A percentile compares a stretch with the other conserved stretches of the same genome.
These are phyloP conservation scores for Morone saxatilis DNA, from an alignment of 2,113 vertebrate genomes.

Conservation along the genomic window DNA sequence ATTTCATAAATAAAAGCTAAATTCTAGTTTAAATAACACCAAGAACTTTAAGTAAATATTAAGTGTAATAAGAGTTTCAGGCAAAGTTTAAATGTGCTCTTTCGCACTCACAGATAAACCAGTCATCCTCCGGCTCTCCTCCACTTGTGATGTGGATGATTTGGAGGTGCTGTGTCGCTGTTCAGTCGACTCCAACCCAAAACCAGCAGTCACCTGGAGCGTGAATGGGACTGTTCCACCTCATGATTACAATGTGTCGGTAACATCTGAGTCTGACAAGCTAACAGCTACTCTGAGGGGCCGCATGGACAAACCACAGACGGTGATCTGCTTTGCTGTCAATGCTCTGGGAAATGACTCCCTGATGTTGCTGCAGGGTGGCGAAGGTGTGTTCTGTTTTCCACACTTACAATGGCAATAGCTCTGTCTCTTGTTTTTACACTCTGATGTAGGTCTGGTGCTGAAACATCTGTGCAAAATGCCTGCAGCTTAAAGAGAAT, in stretches of 20 bases:
- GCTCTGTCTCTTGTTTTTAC: constrained; percentile 28
- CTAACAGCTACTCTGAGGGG: constrained; percentile 72
- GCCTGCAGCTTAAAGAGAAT: constrained; percentile 6
- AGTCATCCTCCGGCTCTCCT: constrained; percentile 65
- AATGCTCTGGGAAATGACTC: constrained; percentile 83
- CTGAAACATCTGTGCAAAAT: constrained; percentile 26
- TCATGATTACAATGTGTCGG: constrained; percentile 72
- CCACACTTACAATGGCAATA: not conserved
- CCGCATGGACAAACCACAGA: constrained; percentile 54
- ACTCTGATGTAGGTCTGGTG: not conserved
- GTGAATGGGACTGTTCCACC: constrained; percentile 77
- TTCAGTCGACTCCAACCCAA: constrained; percentile 82
- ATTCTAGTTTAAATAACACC: not conserved
- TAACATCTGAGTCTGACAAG: constrained; percentile 22
- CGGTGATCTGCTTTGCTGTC: constrained; percentile 79
- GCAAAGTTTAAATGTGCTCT: not conserved
- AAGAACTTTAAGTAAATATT: not conserved
- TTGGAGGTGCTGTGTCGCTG: constrained; percentile 76
- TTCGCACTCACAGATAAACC: constrained; percentile 74
- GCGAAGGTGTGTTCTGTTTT: constrained; percentile 59
- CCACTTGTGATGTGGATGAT: constrained; percentile 73
- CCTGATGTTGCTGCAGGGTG: constrained; percentile 62
- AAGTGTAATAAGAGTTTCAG: not conserved
- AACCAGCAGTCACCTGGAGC: constrained; percentile 82
- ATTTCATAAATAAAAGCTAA: not conserved